Evolutionary conservation across 2,113 vertebrate species (phyloP).

Genomic region (Paratilapia polleni): DNA sequence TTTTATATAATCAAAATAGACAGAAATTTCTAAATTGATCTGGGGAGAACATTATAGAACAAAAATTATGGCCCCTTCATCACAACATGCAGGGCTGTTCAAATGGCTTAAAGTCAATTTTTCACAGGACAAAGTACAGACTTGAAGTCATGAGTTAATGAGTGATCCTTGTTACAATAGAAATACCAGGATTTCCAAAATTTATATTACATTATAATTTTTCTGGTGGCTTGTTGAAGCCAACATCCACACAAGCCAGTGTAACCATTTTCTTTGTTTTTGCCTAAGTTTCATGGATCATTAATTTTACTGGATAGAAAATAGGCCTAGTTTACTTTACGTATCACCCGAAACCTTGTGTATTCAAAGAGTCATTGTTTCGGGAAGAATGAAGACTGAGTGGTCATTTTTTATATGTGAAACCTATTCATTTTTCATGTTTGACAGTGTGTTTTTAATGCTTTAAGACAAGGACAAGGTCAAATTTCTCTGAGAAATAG

Average conservation of each 20-base stretch:
- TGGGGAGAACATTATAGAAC: neutral
- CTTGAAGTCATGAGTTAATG: neutral
- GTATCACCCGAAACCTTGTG: slow-evolving; percentile 60
- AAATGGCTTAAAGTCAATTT: slow-evolving; percentile 2
- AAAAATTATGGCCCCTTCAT: neutral
- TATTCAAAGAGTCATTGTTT: slow-evolving; percentile 61
- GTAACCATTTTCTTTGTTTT: slow-evolving; percentile 46
- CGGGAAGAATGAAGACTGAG: slow-evolving; percentile 37
- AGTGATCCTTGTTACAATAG: slow-evolving; percentile 5
- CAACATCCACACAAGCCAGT: slow-evolving; percentile 43
- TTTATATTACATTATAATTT: slow-evolving; percentile 17
- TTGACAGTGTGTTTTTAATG: slow-evolving; percentile 55
- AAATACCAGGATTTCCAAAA: slow-evolving; percentile 30
- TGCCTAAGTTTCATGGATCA: slow-evolving; percentile 53
- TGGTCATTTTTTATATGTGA: slow-evolving; percentile 14
- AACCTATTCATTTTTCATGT: slow-evolving; percentile 58
- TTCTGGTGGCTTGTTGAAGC: slow-evolving; percentile 30
- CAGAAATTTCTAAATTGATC: neutral
- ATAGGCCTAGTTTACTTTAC: slow-evolving; percentile 48
- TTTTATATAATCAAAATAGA: neutral
- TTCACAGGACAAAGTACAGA: slow-evolving; percentile 11
- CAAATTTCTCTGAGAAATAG: slow-evolving; percentile 44
- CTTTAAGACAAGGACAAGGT: slow-evolving; percentile 50
- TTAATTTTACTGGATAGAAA: slow-evolving; percentile 63
- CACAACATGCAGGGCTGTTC: neutral